Conservation (phyloP, 2,888 invertebrate genomes). For the Eilema depressum region DNA sequence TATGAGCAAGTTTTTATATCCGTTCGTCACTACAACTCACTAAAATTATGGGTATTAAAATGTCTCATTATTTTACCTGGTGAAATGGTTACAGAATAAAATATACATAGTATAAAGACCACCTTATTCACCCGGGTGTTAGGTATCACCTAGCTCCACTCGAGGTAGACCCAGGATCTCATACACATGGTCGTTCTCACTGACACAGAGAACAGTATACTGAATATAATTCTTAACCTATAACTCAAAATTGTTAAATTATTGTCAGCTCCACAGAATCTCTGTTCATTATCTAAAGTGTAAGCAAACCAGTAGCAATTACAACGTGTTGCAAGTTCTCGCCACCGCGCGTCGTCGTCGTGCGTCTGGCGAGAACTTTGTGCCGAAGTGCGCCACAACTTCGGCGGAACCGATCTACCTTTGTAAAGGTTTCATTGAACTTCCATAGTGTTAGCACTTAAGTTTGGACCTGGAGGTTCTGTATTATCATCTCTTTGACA, state of each 20-base stretch:
- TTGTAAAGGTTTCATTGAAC: constrained; percentile 1
- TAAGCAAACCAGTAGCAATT: constrained; percentile 1
- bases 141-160: background rate
- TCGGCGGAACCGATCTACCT: background rate
- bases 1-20: too few species aligned
- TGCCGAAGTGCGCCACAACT: background rate
- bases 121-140: background rate
- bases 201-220: background rate
- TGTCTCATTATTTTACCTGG: too few species aligned
- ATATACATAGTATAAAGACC: background rate
- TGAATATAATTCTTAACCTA: background rate
- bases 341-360: background rate
- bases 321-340: background rate
- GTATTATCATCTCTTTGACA: background rate
- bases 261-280: background rate
- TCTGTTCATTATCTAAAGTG: background rate
- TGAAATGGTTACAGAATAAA: too few species aligned
- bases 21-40: too few species aligned
- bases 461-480: background rate
- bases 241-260: background rate
- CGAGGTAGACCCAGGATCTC: background rate
- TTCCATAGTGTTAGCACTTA: background rate
- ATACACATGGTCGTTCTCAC: background rate
- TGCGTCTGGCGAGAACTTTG: background rate
- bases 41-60: too few species aligned